phyloP scores from a whole-genome alignment of 2,113 vertebrate genomes.

The Saccopteryx bilineata region DNA sequence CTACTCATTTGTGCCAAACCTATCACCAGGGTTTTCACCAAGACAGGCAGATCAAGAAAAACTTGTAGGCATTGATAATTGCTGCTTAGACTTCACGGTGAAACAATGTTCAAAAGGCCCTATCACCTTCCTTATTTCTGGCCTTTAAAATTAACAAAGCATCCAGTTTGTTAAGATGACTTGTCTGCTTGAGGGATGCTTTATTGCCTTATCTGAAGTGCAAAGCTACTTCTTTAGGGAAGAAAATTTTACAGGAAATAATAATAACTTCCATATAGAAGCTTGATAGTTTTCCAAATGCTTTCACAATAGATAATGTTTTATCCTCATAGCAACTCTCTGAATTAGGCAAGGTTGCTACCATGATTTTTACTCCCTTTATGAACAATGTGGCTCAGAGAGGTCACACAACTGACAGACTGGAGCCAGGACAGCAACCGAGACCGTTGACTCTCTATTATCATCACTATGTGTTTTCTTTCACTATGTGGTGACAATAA shows the following conservation, averaged over 20 bases:
- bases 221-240: neutral
- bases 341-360: neutral
- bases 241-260: conserved; percentile 38
- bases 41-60: neutral
- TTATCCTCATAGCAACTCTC: neutral
- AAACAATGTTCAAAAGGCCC: neutral
- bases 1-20: neutral
- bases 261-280: conserved; percentile 32
- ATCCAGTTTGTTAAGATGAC: conserved; percentile 41
- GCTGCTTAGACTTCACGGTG: conserved; percentile 25
- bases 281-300: neutral
- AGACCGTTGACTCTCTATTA: neutral
- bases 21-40: neutral
- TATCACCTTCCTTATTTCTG: neutral
- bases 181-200: neutral
- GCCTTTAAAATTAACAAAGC: conserved; percentile 53
- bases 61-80: neutral
- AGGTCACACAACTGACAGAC: neutral
- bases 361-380: conserved; percentile 33
- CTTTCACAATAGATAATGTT: neutral
- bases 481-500: neutral
- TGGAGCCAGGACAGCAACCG: neutral
- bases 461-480: neutral
- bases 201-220: conserved; percentile 23
- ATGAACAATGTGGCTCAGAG: neutral